Base-by-base conservation (phyloP, 2,113 vertebrate species). In the Oreochromis tanganicae region DNA sequence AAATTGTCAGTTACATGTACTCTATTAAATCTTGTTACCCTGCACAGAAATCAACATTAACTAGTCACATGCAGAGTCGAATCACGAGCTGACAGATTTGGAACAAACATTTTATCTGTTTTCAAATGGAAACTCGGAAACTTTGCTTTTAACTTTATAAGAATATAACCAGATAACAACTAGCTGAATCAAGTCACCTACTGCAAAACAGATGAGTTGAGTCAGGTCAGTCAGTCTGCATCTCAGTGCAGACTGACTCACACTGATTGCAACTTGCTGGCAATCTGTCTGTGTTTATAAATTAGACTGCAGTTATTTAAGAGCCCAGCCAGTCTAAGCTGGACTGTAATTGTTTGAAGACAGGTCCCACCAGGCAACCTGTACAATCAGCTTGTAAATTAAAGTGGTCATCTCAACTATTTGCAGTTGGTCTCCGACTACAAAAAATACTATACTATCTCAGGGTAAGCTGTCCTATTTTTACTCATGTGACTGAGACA, bases 321-420 rank as follows among this genome's bases (percentile, higher is more conserved):
- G 36, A 71, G 63, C 5, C 12, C 36, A 68, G 36, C 19, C 63
- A 68, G 7, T 68, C 36, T 41, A 41, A 21, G 7, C 36, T 41
- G 34, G 3, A 24, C 36, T 41, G 36, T 41, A 36, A 68, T 68
- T 68, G 36, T 41, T 14, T 41, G 34, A 41, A 24, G 11, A 41
- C 36, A 0, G 0, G 36, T 68, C 17, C 17, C 66, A 9, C 66
- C 66, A 24, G n/a, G 36, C 12, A 24, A 43, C n/a, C 38, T 6
- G 17, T 36, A 36, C 17, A 36, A n/a, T n/a, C 59, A 63, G 66
- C 21, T 46, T 27, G 68, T 16, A 27, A 73, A 27, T 43, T 13
- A 73, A 27, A 73, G 38, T 73, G n/a, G 38, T 6, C 38, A 27
- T 16, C 13, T 27, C 38, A 73, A 27, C 68, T 46, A 27, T 27